These are phyloP conservation scores for Drosophila trichaetosa DNA, from an alignment of 2,888 invertebrate genomes.

Conservation along the genomic window DNA sequence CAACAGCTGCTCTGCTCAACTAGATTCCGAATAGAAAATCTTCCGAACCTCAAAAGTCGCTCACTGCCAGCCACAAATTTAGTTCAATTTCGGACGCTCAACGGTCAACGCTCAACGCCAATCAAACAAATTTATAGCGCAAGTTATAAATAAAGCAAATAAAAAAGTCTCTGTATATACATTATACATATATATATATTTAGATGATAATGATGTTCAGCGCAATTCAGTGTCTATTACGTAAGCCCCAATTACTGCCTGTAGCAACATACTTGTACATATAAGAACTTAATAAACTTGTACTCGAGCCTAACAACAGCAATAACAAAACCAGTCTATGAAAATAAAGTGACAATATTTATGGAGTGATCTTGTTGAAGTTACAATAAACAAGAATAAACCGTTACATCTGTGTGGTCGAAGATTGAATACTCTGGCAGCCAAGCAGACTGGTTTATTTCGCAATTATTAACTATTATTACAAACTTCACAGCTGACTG, in stretches of 20 bases:
- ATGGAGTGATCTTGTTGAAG: slow-evolving; percentile 37
- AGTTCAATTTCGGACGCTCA: slow-evolving; percentile 64
- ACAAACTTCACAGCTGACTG: background rate
- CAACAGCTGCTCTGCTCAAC: slow-evolving; percentile 22
- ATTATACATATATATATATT: slow-evolving; percentile 24
- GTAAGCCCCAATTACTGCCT: slow-evolving; percentile 64
- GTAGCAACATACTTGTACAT: slow-evolving; percentile 10
- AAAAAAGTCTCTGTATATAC: slow-evolving; percentile 18
- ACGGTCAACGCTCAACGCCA: slow-evolving; percentile 51
- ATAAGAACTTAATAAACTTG: slow-evolving; percentile 39
- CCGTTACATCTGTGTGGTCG: background rate
- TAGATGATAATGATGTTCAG: slow-evolving; percentile 46
- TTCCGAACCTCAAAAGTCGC: slow-evolving; percentile 37
- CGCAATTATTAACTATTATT: background rate
- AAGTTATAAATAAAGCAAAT: slow-evolving; percentile 44
- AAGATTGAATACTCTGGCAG: slow-evolving; percentile 12
- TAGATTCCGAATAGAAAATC: slow-evolving; percentile 5
- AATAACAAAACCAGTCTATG: slow-evolving; percentile 30
- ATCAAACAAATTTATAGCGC: slow-evolving; percentile 51
- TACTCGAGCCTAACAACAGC: slow-evolving; percentile 16
- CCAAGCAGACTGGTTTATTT: background rate
- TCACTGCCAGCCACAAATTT: slow-evolving; percentile 37
- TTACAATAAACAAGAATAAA: slow-evolving; percentile 26
- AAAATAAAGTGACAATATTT: slow-evolving; percentile 50
- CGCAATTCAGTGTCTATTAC: slow-evolving; percentile 63